A percentile compares a stretch with the other conserved stretches of the same genome.
These are phyloP conservation scores for Sylvia atricapilla DNA, from an alignment of 2,113 vertebrate species.

Conservation along the genomic window DNA sequence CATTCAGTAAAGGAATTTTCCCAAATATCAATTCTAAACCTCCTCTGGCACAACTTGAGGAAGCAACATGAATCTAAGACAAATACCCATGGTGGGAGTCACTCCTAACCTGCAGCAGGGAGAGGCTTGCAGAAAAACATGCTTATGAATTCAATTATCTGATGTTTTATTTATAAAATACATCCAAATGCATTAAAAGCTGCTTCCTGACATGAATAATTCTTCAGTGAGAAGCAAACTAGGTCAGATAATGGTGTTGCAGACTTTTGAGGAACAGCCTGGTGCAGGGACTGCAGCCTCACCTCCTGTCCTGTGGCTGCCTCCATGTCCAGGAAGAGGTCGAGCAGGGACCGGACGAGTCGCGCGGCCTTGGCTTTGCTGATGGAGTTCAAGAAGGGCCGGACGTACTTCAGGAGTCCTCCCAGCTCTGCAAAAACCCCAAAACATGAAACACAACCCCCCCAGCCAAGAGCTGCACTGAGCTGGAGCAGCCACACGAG, in stretches of 20 bases:
- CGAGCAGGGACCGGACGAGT: conserved; percentile 92
- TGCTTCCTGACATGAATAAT: neutral
- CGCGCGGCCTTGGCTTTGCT: conserved; percentile 92
- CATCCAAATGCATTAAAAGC: neutral
- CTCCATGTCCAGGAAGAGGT: conserved; percentile 98
- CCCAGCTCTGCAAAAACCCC: conserved; percentile 83
- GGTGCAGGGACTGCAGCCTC: neutral
- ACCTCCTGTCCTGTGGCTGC: conserved; percentile 98
- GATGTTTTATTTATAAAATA: conserved; percentile 1
- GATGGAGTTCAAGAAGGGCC: conserved; percentile 97
- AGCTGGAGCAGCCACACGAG: neutral
- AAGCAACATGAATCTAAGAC: neutral
- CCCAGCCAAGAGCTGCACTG: neutral
- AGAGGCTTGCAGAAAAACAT: conserved; percentile 12
- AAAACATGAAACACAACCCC: neutral
- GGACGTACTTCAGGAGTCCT: conserved; percentile 95
- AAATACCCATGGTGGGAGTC: neutral
- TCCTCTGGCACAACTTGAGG: neutral
- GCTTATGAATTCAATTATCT: conserved; percentile 29
- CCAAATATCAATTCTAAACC: neutral
- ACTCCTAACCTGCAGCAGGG: conserved; percentile 22
- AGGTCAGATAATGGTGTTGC: neutral
- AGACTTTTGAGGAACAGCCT: neutral
- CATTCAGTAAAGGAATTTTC: neutral
- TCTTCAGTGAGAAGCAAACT: neutral